These are phyloP conservation scores for Enteromius fasciolatus DNA, from an alignment of 2,797 vertebrate species.

Conservation along the genomic window DNA sequence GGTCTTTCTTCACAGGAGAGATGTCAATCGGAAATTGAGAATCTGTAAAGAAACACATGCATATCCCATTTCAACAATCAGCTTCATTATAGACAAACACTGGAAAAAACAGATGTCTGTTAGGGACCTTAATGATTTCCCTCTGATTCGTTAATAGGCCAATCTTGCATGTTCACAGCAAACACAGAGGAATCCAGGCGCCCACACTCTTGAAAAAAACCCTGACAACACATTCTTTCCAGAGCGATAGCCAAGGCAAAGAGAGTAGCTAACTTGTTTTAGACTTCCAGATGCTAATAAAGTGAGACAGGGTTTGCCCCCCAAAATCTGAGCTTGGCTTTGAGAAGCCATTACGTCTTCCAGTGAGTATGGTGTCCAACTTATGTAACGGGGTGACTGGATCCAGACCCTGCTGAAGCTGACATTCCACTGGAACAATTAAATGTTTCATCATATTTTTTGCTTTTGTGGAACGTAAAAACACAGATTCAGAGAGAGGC, in stretches of 20 bases:
- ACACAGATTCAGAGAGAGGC: constrained; percentile 54
- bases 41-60: constrained; percentile 77
- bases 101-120: constrained; percentile 7
- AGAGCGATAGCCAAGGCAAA: constrained; percentile 55
- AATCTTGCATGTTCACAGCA: constrained; percentile 41
- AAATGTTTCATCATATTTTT: constrained; percentile 63
- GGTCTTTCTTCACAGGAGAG: constrained; percentile 93
- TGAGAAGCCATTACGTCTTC: constrained; percentile 71
- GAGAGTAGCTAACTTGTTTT: constrained; percentile 63
- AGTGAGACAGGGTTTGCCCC: constrained; percentile 67
- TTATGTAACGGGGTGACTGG: constrained; percentile 74
- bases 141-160: constrained; percentile 34
- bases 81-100: not conserved
- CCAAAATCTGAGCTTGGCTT: constrained; percentile 62
- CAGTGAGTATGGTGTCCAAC: constrained; percentile 65
- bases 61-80: constrained; percentile 30
- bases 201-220: constrained; percentile 35
- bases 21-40: constrained; percentile 97
- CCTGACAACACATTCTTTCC: constrained; percentile 66
- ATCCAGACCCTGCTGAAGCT: constrained; percentile 68
- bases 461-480: constrained; percentile 59
- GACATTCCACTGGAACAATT: constrained; percentile 71
- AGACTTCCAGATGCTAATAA: constrained; percentile 68
- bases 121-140: constrained; percentile 17
- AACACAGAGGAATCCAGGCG: constrained; percentile 40